Evolutionary conservation across 2,113 vertebrate species (phyloP).

Genomic region (Nyctibius bracteatus): DNA sequence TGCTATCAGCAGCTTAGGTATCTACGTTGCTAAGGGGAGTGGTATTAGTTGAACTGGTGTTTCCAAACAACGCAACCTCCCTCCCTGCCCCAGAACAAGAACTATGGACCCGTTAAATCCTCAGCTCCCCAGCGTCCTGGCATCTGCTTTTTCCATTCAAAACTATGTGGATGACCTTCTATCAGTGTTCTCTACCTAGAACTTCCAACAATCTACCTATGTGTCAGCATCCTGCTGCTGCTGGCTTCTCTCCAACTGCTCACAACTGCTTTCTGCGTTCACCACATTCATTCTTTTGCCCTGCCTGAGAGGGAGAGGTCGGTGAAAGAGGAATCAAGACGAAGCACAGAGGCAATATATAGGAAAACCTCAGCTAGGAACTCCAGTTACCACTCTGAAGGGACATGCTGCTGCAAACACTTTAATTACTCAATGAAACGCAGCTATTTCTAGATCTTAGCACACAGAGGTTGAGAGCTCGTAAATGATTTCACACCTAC

Average conservation of each 20-base stretch:
- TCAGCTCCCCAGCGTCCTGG: neutral
- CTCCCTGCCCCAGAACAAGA: neutral
- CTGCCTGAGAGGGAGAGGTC: neutral
- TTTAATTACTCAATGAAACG: neutral
- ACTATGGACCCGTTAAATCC: neutral
- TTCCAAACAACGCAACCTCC: neutral
- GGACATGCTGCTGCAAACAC: neutral
- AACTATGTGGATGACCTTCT: neutral
- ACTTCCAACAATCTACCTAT: neutral
- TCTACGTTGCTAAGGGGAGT: neutral
- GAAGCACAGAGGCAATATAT: neutral
- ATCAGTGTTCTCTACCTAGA: neutral
- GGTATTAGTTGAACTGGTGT: neutral
- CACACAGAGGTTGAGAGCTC: neutral
- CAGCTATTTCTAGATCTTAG: neutral
- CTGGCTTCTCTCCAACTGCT: neutral
- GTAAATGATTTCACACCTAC: conserved; percentile 21
- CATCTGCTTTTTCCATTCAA: neutral
- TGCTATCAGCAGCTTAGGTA: neutral
- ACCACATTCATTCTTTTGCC: neutral
- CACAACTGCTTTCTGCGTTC: neutral
- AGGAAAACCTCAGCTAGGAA: neutral
- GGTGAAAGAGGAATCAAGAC: neutral
- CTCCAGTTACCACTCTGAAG: neutral
- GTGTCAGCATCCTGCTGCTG: neutral